Conservation (phyloP, 2,888 invertebrate species). For the Syrphus vitripennis region DNA sequence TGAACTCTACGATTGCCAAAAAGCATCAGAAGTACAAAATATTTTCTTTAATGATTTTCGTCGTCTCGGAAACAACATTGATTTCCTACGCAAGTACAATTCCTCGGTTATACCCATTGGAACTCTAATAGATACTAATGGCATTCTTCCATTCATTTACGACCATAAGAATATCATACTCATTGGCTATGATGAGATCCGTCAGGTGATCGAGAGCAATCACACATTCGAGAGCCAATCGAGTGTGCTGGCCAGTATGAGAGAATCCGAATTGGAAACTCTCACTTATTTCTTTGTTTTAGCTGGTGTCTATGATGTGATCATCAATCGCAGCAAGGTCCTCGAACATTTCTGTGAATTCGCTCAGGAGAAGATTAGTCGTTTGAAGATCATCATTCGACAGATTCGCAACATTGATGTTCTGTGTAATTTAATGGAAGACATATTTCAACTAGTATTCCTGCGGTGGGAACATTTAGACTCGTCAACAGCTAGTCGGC, state of each 20-base stretch:
- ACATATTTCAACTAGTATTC: slow-evolving; percentile 78
- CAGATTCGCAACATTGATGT: slow-evolving; percentile 76
- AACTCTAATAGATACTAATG: slow-evolving; percentile 50
- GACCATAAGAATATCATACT: slow-evolving; percentile 59
- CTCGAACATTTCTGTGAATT: slow-evolving; percentile 46
- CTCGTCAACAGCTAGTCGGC: not conserved
- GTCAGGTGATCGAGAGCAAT: slow-evolving; percentile 74
- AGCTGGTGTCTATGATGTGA: slow-evolving; percentile 75
- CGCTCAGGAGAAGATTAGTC: slow-evolving; percentile 73
- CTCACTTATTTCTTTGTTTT: slow-evolving; percentile 77
- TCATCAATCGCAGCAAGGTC: slow-evolving; percentile 73
- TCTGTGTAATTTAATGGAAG: slow-evolving; percentile 77
- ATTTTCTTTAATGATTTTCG: slow-evolving; percentile 78
- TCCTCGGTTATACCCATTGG: slow-evolving; percentile 20
- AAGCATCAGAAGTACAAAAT: slow-evolving; percentile 74
- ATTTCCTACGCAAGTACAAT: slow-evolving; percentile 73
- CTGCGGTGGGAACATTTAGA: slow-evolving; percentile 79
- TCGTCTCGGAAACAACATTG: slow-evolving; percentile 74
- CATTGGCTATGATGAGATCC: slow-evolving; percentile 75
- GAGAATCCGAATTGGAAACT: slow-evolving; percentile 76
- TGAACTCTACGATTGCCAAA: slow-evolving; percentile 71
- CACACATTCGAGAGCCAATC: slow-evolving; percentile 76
- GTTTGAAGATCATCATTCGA: slow-evolving; percentile 76
- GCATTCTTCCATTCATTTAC: slow-evolving; percentile 57
- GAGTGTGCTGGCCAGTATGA: slow-evolving; percentile 72